These are phyloP conservation scores for Ageneiosus marmoratus DNA, from an alignment of 2,113 vertebrate genomes.

Conservation along the genomic window DNA sequence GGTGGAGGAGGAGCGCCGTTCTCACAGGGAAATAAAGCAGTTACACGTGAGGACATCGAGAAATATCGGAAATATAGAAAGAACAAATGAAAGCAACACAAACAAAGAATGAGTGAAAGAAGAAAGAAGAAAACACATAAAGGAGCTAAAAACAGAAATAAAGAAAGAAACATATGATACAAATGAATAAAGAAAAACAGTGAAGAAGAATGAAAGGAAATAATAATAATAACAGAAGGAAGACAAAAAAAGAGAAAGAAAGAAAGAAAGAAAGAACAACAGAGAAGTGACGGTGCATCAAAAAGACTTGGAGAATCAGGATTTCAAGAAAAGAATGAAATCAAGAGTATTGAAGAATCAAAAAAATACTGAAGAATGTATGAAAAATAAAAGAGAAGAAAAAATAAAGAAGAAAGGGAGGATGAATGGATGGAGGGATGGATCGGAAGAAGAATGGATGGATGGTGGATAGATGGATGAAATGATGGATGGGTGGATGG, in stretches of 20 bases:
- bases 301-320: too few relatives aligned
- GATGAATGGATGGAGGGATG: not conserved
- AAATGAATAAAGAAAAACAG: not conserved
- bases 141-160: not conserved
- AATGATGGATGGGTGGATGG: not conserved
- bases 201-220: not conserved
- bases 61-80: not conserved
- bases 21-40: constrained; percentile 18
- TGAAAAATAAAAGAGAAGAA: too few relatives aligned
- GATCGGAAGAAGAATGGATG: not conserved
- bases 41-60: not conserved
- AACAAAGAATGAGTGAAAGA: not conserved
- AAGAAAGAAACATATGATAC: not conserved
- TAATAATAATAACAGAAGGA: too few relatives aligned
- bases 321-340: too few relatives aligned
- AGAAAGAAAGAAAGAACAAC: too few relatives aligned
- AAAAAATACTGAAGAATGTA: too few relatives aligned
- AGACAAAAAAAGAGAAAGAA: not conserved
- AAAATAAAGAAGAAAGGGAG: too few relatives aligned
- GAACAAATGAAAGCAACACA: not conserved
- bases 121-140: not conserved
- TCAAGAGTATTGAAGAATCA: too few relatives aligned
- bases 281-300: too few relatives aligned
- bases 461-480: not conserved
- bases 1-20: not conserved